Percentiles rank a stretch among this genome's conserved stretches.
These are phyloP conservation scores for Pocota personata DNA, from an alignment of 2,888 invertebrate species.

Conservation along the genomic window DNA sequence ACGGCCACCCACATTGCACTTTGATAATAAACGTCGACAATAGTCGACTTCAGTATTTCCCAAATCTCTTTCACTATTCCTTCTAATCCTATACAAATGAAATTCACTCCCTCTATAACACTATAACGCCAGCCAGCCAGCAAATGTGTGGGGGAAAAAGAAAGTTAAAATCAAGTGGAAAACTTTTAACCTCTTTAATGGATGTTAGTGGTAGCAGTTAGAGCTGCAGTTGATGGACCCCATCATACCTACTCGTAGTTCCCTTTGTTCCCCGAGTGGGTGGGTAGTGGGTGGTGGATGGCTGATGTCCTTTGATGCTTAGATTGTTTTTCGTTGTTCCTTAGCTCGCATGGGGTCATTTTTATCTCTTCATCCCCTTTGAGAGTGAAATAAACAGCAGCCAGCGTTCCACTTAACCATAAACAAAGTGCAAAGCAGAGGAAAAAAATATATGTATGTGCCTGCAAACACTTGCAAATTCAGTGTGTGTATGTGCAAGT, in stretches of 20 bases:
- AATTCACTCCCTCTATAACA: neutral
- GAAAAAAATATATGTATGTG: slow-evolving; percentile 9
- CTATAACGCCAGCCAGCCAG: neutral
- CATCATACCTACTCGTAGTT: neutral
- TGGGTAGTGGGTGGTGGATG: neutral
- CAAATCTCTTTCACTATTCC: neutral
- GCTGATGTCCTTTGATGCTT: slow-evolving; percentile 40
- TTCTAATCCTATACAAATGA: slow-evolving; percentile 28
- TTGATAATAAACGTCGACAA: slow-evolving; percentile 50
- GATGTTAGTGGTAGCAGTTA: slow-evolving; percentile 54
- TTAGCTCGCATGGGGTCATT: slow-evolving; percentile 26
- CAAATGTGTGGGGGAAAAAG: neutral
- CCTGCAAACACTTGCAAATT: slow-evolving; percentile 13
- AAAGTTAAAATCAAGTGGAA: slow-evolving; percentile 60
- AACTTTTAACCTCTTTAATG: slow-evolving; percentile 69
- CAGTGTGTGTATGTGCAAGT: neutral
- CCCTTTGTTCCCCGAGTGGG: slow-evolving; percentile 14
- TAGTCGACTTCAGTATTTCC: slow-evolving; percentile 11
- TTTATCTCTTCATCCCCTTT: slow-evolving; percentile 46
- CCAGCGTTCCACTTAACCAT: slow-evolving; percentile 49
- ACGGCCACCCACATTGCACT: slow-evolving; percentile 19
- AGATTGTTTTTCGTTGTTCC: slow-evolving; percentile 47
- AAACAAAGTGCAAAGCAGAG: slow-evolving; percentile 42
- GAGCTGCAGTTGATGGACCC: slow-evolving; percentile 53
- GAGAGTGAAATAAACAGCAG: slow-evolving; percentile 52